phyloP scores from a whole-genome alignment of 2,888 invertebrate species.

The Agriotes lineatus region DNA sequence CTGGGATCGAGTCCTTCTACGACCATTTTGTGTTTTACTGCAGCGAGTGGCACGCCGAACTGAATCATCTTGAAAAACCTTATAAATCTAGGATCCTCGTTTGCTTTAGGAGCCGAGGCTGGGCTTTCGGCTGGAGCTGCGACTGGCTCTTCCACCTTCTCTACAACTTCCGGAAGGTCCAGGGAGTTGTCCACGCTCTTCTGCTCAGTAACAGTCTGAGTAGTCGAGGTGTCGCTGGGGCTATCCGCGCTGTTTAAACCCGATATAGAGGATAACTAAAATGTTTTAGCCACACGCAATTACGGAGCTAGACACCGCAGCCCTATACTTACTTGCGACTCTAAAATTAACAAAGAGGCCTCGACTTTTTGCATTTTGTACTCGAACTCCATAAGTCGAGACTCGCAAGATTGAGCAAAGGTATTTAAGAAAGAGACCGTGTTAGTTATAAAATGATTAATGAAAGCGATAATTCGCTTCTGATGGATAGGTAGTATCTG shows the following conservation, averaged over 20 bases:
- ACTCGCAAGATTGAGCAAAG: conserved; percentile 88
- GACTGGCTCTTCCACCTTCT: conserved; percentile 26
- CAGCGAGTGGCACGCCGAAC: conserved; percentile 86
- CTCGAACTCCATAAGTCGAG: conserved; percentile 85
- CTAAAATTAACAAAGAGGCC: conserved; percentile 86
- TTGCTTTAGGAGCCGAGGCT: conserved; percentile 60
- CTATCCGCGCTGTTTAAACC: conserved; percentile 56
- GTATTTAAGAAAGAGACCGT: conserved; percentile 90
- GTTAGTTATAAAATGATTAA: conserved; percentile 90
- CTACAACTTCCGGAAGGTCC: conserved; percentile 54
- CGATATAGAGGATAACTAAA: conserved; percentile 72
- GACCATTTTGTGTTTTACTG: conserved; percentile 85
- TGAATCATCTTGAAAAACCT: conserved; percentile 91
- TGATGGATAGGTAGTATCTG: conserved; percentile 90
- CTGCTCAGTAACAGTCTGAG: conserved; percentile 31
- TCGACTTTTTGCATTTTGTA: conserved; percentile 89
- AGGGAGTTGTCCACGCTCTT: conserved; percentile 25
- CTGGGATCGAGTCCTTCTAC: conserved; percentile 85
- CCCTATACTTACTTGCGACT: conserved; percentile 80
- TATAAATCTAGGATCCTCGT: conserved; percentile 76
- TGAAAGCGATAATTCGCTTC: conserved; percentile 89
- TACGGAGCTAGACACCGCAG: neutral
- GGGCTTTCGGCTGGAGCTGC: conserved; percentile 34
- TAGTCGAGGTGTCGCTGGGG: neutral
- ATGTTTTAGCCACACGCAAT: conserved; percentile 31